Evolutionary conservation across 2,113 vertebrate genomes (phyloP).

Genomic region (Pedionomus torquatus): DNA sequence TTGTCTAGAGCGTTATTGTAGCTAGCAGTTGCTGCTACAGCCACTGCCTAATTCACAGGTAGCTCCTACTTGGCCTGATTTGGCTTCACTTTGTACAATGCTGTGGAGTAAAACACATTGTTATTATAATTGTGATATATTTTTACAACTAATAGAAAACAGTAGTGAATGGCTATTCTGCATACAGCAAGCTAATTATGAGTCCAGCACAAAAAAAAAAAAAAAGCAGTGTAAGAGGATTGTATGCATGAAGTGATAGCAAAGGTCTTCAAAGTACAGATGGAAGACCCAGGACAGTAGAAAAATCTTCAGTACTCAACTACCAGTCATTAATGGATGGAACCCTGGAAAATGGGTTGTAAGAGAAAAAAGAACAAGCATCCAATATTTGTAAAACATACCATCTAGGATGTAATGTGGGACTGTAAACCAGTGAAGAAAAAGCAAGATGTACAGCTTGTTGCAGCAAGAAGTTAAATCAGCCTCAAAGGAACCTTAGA

Average conservation of each 20-base stretch:
- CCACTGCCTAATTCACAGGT: neutral
- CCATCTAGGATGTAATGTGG: neutral
- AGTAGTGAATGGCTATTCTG: neutral
- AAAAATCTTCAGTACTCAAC: neutral
- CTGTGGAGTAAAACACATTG: neutral
- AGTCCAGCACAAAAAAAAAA: neutral
- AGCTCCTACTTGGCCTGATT: neutral
- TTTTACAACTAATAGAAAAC: neutral
- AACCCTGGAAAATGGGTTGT: neutral
- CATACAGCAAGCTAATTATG: neutral
- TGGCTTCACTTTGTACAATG: neutral
- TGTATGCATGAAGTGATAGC: neutral
- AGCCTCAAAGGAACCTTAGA: neutral
- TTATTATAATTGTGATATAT: neutral
- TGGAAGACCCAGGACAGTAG: fast-evolving
- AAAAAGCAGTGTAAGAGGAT: neutral
- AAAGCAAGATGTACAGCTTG: neutral
- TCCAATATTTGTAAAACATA: neutral
- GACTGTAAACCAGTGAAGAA: neutral
- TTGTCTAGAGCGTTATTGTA: neutral
- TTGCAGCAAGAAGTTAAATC: neutral
- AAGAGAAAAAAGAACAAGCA: neutral
- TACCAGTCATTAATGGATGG: neutral
- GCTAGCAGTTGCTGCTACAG: neutral
- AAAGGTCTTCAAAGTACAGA: neutral